Evolutionary conservation across 2,888 invertebrate genomes (phyloP).

Genomic region (Dolichomitus sp.): DNA sequence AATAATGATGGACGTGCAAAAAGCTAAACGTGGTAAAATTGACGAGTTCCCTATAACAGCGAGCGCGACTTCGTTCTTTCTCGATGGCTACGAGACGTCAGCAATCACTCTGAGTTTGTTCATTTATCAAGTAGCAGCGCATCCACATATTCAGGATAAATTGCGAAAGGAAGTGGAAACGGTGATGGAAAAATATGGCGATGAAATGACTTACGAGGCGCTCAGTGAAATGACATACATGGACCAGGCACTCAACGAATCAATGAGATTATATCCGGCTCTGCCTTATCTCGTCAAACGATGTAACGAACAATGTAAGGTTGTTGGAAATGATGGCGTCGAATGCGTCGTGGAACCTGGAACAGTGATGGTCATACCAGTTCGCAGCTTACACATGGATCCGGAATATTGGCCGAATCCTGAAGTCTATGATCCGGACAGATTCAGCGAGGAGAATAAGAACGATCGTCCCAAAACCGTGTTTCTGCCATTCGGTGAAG

Average conservation of each 20-base stretch:
- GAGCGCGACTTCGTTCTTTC: slow-evolving; percentile 87
- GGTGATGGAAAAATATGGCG: slow-evolving; percentile 79
- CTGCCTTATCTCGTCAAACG: slow-evolving; percentile 63
- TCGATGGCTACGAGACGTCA: slow-evolving; percentile 88
- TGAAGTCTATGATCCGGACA: slow-evolving; percentile 75
- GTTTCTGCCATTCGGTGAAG: slow-evolving; percentile 77
- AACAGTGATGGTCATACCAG: slow-evolving; percentile 65
- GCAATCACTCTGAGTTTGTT: slow-evolving; percentile 86
- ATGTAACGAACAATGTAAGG: slow-evolving; percentile 71
- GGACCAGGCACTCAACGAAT: slow-evolving; percentile 85
- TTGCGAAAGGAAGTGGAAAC: slow-evolving; percentile 85
- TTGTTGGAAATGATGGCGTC: slow-evolving; percentile 76
- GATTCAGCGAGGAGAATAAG: slow-evolving; percentile 74
- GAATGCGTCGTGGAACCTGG: slow-evolving; percentile 70
- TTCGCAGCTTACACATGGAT: slow-evolving; percentile 70
- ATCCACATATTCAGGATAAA: slow-evolving; percentile 86
- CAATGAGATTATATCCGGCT: slow-evolving; percentile 70
- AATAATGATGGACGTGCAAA: slow-evolving; percentile 81
- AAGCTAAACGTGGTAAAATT: slow-evolving; percentile 68
- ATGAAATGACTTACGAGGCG: slow-evolving; percentile 85
- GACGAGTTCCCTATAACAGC: slow-evolving; percentile 82
- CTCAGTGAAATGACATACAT: slow-evolving; percentile 87
- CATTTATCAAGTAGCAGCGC: slow-evolving; percentile 85
- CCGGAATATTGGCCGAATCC: slow-evolving; percentile 74
- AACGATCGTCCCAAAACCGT: slow-evolving; percentile 60